Base-by-base conservation (phyloP, 2,888 invertebrate species). In the Caenorhabditis sinica region DNA sequence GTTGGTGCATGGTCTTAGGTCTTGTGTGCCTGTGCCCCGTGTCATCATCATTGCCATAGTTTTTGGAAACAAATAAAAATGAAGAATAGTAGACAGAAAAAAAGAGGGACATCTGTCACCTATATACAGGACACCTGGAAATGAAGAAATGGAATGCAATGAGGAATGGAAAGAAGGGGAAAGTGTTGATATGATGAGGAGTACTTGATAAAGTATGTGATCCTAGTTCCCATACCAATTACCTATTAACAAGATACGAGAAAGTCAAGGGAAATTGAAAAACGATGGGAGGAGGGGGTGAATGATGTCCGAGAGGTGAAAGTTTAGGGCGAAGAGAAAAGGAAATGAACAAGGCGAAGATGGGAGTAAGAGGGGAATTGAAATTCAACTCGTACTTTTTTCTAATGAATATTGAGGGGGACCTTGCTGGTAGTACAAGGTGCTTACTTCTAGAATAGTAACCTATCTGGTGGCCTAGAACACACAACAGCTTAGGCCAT, bases 381-480 rank as follows among this genome's bases (percentile, higher is more conserved):
- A 77, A 77, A 77, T 77, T 69, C 77, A 77, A 69, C 77, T 77
- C 77, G 77, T 63, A 77, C 69, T 69, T 69, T 65, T 65, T n/a
- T n/a, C n/a, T n/a, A n/a, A n/a, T 49, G 25, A 11, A 6, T 25
- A 2, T 13, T 45, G 6, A 23, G 53, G 5, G n/a, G 17, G 15
- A 45, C 15, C n/a, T 45, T 45, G 11, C 20, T n/a, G 13, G 40
- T 40, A 40, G 13, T 40, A 13, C 9, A 13, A 49, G 20, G 49
- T 20, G 49, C 20, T 20, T 20, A 1, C 40, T 40, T 13, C n/a
- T n/a, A n/a, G n/a, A n/a, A n/a, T n/a, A n/a, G n/a, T n/a, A 49
- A 49, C n/a, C n/a, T 49, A n/a, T 49, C 49, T 40, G 0, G 3
- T 9, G 51, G 51, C 23, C 20, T 23, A 51, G 23, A 6, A 51